Evolutionary conservation across 2,113 vertebrate species (phyloP).

Genomic region (Thunnus thynnus): DNA sequence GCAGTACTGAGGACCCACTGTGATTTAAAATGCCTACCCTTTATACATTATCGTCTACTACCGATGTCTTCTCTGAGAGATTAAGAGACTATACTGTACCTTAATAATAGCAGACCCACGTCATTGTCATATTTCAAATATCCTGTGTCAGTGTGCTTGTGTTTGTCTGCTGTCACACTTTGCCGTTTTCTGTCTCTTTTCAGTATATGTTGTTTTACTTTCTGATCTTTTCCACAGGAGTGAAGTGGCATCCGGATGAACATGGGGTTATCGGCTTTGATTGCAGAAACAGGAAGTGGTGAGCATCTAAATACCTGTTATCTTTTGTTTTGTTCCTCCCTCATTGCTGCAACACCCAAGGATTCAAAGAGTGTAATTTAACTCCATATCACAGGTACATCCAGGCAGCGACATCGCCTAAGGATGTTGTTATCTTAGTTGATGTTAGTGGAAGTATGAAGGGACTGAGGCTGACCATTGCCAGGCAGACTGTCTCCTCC

Average conservation of each 20-base stretch:
- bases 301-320: slow-evolving; percentile 44
- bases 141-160: background rate
- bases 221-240: slow-evolving; percentile 82
- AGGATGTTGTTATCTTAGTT: slow-evolving; percentile 97
- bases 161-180: background rate
- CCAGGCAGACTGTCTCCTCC: slow-evolving; percentile 96
- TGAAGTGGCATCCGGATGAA: slow-evolving; percentile 98
- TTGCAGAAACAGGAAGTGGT: slow-evolving; percentile 99
- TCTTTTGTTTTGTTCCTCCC: background rate
- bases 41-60: background rate
- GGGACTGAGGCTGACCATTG: slow-evolving; percentile 96
- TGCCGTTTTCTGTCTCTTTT: background rate
- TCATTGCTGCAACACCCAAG: background rate
- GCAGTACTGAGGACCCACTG: no score
- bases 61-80: background rate
- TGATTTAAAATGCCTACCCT: background rate
- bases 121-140: background rate
- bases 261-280: slow-evolving; percentile 98
- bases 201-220: background rate
- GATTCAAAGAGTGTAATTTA: background rate
- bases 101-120: background rate
- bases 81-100: background rate
- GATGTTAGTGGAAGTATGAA: slow-evolving; percentile 99
- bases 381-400: slow-evolving; percentile 90
- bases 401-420: slow-evolving; percentile 98